Evolutionary conservation across 2,113 vertebrate genomes (phyloP).

Genomic region (Ailurus styani): DNA sequence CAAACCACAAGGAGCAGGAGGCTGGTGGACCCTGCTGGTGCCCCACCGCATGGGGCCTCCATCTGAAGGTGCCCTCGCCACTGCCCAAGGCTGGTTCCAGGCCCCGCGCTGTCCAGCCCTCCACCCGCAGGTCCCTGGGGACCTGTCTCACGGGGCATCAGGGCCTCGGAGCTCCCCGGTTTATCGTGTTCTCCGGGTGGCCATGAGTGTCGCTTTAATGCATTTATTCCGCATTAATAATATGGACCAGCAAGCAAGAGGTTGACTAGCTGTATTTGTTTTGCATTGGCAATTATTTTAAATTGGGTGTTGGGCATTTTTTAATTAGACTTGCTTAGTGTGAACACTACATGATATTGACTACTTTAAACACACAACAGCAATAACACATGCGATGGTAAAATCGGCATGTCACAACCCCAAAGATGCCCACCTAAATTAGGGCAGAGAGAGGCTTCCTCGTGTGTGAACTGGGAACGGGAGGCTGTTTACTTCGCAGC

Average conservation of each 20-base stretch:
- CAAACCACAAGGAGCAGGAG: not conserved
- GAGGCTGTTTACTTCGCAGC: not conserved
- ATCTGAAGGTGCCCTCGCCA: rapidly evolving
- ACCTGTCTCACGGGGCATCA: rapidly evolving
- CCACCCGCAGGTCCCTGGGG: rapidly evolving
- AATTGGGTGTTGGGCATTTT: conserved; percentile 16
- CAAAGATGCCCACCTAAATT: not conserved
- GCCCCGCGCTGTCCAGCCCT: rapidly evolving
- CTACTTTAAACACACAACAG: not conserved
- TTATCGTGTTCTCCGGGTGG: rapidly evolving
- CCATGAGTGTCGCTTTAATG: not conserved
- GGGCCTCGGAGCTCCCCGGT: rapidly evolving
- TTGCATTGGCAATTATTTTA: not conserved
- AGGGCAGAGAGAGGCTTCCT: not conserved
- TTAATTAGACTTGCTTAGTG: not conserved
- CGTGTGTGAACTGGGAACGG: not conserved
- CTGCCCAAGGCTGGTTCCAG: rapidly evolving
- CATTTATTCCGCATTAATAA: not conserved
- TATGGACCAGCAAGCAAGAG: not conserved
- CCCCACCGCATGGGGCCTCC: not conserved
- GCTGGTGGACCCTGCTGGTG: too few species aligned
- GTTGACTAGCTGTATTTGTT: not conserved
- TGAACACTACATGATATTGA: not conserved
- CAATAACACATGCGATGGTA: not conserved
- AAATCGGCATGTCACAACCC: not conserved